phyloP scores from a whole-genome alignment of 2,888 invertebrate species.

The Criorhina ranunculi region DNA sequence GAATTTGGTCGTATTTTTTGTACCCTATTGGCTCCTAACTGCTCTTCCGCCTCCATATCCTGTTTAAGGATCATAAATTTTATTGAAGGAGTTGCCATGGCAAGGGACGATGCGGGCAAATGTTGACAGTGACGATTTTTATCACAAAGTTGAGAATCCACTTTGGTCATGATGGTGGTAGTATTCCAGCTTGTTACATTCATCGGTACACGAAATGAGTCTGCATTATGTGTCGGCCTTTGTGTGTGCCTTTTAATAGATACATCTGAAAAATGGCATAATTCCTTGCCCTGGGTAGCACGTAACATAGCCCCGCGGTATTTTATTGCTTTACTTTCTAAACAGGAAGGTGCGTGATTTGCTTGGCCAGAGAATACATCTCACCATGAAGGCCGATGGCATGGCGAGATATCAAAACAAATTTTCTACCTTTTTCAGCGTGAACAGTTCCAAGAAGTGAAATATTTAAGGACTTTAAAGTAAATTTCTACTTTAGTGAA shows the following conservation, averaged over 20 bases:
- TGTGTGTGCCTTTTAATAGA: conserved; percentile 17
- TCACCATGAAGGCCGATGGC: background rate
- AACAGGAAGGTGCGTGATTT: conserved; percentile 25
- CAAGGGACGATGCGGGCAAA: conserved; percentile 5
- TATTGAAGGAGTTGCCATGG: conserved; percentile 47
- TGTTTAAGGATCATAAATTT: conserved; percentile 64
- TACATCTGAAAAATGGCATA: background rate
- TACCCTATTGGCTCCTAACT: conserved; percentile 8
- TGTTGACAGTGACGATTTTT: conserved; percentile 58
- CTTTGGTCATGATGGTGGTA: conserved; percentile 28
- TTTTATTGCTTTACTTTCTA: conserved; percentile 33
- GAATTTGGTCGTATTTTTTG: conserved; percentile 14
- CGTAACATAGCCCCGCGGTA: conserved; percentile 1
- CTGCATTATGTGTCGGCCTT: conserved; percentile 1
- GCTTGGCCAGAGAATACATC: conserved; percentile 15
- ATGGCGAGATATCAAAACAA: conserved; percentile 4
- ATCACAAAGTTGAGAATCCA: conserved; percentile 37
- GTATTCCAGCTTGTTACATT: conserved; percentile 25
- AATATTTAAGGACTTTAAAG: background rate
- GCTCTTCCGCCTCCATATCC: conserved; percentile 37
- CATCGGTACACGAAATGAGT: conserved; percentile 19
- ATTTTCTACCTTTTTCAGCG: background rate
- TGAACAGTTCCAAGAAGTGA: background rate
- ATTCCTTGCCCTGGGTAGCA: background rate
- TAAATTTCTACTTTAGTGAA: background rate